Evolutionary conservation across 2,888 invertebrate genomes (phyloP).

Genomic region (Dioctria linearis): DNA sequence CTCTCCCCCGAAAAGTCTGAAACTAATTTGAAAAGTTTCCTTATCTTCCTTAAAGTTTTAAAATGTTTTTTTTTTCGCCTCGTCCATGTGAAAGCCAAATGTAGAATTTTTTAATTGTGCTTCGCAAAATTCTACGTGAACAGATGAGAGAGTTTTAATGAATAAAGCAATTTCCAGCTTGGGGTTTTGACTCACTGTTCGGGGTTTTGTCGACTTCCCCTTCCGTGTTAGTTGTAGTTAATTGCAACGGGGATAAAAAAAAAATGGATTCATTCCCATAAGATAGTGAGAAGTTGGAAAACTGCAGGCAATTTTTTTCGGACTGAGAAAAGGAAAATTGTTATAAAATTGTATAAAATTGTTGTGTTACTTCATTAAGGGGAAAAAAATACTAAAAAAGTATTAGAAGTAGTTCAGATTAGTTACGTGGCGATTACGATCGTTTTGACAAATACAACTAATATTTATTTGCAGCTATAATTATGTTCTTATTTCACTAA

Average conservation of each 20-base stretch:
- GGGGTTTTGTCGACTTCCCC: neutral
- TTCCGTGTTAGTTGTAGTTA: neutral
- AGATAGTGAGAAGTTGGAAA: neutral
- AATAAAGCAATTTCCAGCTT: conserved; percentile 10
- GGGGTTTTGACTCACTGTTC: neutral
- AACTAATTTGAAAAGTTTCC: conserved; percentile 27
- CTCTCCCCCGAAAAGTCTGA: conserved; percentile 3
- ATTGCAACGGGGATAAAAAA: neutral
- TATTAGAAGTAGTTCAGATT: too few relatives aligned
- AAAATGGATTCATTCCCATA: neutral
- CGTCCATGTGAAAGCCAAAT: conserved; percentile 27
- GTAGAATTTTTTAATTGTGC: conserved; percentile 32
- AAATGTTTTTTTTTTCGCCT: conserved; percentile 10
- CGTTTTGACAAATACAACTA: too few relatives aligned
- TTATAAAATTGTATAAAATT: too few relatives aligned
- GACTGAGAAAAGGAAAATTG: too few relatives aligned
- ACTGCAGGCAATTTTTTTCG: neutral
- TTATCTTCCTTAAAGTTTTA: conserved; percentile 27
- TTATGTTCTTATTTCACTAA: neutral
- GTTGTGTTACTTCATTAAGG: too few relatives aligned
- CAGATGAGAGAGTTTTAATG: conserved; percentile 3
- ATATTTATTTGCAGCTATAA: neutral
- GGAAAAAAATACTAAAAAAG: too few relatives aligned
- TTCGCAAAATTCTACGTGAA: neutral
- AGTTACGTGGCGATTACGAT: too few relatives aligned